phyloP scores from a whole-genome alignment of 2,888 invertebrate species.

The Drosophila meridiana region DNA sequence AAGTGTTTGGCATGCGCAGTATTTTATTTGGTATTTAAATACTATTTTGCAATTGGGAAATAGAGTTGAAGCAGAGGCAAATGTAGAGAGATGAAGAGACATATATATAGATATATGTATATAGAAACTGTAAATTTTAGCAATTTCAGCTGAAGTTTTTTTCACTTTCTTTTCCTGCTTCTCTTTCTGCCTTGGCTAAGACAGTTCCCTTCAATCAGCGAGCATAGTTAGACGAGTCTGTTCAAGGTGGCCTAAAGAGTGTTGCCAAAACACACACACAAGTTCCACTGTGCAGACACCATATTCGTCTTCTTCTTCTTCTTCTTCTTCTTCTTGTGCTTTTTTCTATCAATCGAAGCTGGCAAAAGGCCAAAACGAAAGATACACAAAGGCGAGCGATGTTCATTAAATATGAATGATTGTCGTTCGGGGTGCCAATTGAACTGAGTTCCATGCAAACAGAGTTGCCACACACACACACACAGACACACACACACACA shows the following conservation, averaged over 20 bases:
- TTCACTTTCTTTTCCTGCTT: too few relatives aligned
- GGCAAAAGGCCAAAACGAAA: conserved; percentile 27
- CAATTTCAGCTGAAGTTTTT: too few relatives aligned
- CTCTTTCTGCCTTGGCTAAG: not conserved
- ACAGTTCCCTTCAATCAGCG: not conserved
- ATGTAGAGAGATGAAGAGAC: too few relatives aligned
- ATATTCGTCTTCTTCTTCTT: not conserved
- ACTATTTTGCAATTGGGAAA: not conserved
- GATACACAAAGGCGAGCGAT: conserved; percentile 30
- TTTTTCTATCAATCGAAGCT: conserved; percentile 5
- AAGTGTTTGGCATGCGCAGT: conserved; percentile 25
- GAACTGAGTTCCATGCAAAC: conserved; percentile 17
- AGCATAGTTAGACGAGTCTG: not conserved
- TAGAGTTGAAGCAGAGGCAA: not conserved
- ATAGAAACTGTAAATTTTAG: too few relatives aligned
- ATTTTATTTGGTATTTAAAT: conserved; percentile 46
- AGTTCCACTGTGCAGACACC: conserved; percentile 1
- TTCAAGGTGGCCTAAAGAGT: conserved; percentile 3
- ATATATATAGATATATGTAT: not conserved
- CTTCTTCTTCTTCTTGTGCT: not conserved
- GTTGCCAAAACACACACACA: not conserved
- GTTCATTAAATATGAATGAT: conserved; percentile 61
- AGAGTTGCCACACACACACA: conserved; percentile 16
- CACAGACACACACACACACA: conserved; percentile 12
- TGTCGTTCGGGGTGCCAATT: conserved; percentile 43